A percentile compares a stretch with the other conserved stretches of the same genome.
These are phyloP conservation scores for Orientallactaga bullata DNA, from an alignment of 2,113 vertebrate genomes.

Conservation along the genomic window DNA sequence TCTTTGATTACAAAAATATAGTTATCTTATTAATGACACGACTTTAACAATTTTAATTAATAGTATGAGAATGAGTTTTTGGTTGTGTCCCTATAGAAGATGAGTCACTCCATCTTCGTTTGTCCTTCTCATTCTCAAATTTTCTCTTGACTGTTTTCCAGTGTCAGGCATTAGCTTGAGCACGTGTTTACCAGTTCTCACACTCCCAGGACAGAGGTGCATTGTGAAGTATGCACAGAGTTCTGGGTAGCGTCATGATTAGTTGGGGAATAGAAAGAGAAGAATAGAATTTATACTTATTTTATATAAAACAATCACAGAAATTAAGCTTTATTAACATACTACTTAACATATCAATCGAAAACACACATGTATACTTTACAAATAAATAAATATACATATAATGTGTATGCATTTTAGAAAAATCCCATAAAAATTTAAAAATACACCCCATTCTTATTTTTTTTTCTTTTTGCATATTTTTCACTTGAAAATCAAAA, in stretches of 20 bases:
- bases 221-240: background rate
- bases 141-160: background rate
- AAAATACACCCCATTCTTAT: background rate
- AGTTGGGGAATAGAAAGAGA: background rate
- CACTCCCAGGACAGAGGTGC: background rate
- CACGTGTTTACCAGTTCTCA: conserved; percentile 11
- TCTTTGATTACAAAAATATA: background rate
- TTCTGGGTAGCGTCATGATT: background rate
- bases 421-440: conserved; percentile 10
- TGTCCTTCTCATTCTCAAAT: background rate
- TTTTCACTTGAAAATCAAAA: conserved; percentile 15
- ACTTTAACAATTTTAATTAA: conserved; percentile 24
- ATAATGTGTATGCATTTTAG: background rate
- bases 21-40: background rate
- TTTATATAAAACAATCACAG: conserved; percentile 25
- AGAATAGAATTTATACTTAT: background rate
- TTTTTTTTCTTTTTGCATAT: conserved; percentile 4
- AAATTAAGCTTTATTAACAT: background rate
- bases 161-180: background rate
- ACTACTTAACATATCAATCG: background rate
- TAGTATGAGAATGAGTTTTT: background rate
- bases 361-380: background rate
- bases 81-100: background rate
- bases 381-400: background rate
- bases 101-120: background rate